Conservation (phyloP, 2,888 invertebrate genomes). For the Bruchidius siliquastri region DNA sequence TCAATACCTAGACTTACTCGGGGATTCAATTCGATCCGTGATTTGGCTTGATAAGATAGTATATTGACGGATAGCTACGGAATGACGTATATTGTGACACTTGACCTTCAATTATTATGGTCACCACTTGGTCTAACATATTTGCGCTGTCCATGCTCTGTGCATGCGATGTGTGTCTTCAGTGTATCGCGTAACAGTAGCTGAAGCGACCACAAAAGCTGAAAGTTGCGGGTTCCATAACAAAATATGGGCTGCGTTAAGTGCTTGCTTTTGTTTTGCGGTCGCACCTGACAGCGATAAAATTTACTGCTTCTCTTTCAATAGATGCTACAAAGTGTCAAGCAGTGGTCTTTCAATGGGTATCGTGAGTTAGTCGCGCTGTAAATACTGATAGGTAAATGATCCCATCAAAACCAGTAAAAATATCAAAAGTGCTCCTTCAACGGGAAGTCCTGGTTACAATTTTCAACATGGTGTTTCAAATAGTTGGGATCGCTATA, state of each 20-base stretch:
- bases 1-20: too few species aligned
- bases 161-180: background rate
- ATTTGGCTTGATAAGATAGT: too few species aligned
- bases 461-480: too few species aligned
- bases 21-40: too few species aligned
- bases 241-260: background rate
- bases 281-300: constrained; percentile 2
- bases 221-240: background rate
- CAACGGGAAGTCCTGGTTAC: too few species aligned
- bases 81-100: too few species aligned
- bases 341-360: background rate
- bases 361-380: background rate
- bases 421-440: too few species aligned
- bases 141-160: background rate
- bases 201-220: background rate
- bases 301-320: background rate
- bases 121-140: background rate
- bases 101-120: too few species aligned
- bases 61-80: too few species aligned
- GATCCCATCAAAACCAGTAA: background rate
- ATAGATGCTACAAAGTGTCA: background rate
- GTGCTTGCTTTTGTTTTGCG: background rate
- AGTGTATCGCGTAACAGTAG: background rate
- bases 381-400: background rate
- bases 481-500: too few species aligned